Evolutionary conservation across 2,113 vertebrate genomes (phyloP), one percentile per base, ranked within the genome.

Genomic region (Montifringilla adamsi): DNA sequence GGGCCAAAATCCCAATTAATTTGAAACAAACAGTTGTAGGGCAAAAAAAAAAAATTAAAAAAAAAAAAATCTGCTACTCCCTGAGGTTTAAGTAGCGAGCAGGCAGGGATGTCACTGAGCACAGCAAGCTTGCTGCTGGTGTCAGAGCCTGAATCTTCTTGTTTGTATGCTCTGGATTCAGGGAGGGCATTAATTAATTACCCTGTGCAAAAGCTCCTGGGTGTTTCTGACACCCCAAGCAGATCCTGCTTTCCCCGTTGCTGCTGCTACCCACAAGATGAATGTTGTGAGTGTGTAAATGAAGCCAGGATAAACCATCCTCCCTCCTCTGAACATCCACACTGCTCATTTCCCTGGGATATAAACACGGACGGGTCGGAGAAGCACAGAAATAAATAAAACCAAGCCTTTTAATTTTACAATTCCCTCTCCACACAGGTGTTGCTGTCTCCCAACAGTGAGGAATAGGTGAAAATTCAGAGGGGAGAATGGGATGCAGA

Each of bases 351-450:
- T 30, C 37, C 55, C 37, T 4, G 50, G 26, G 33, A 26, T 22
- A 50, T 1, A 21, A 53, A 55, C 20, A 41, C 0, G 0, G 49
- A n/a, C 0, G 8, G 44, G 9, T 22, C 20, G 2, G 33, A 70
- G 14, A 13, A 75, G 27, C 44, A 9, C 15, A 22, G 7, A 76
- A 81, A 70, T 6, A 28, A 41, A 9, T 16, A 24, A 72, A 73
- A 26, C 0, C 19, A 39, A 78, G 6, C 12, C 13, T 13, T 39
- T 80, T 6, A 1, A n/a, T 55, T 50, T 14, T 1, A 30, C 59
- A 18, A 12, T 43, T 33, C 63, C 9, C 49, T 44, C 63, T 68
- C 67, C 3, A 6, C 37, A 1, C 3, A 8, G 72, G 27, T 46
- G 21, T 6, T 66, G 49, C 23, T 14, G 17, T 20, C 79, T 73